These are phyloP conservation scores for Drosophila azteca DNA, from an alignment of 1,140 invertebrate genomes.

Conservation along the genomic window DNA sequence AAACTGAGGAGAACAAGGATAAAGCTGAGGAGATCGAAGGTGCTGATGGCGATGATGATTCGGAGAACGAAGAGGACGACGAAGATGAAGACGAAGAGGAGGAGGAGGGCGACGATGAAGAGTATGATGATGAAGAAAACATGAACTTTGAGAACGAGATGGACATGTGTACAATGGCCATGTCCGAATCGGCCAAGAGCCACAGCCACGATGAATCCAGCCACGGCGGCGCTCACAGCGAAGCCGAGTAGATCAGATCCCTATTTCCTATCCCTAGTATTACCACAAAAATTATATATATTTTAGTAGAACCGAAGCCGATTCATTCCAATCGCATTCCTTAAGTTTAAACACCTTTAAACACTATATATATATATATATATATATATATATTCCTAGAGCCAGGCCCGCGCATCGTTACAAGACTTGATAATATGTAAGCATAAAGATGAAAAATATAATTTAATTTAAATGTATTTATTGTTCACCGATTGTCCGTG, in stretches of 20 bases:
- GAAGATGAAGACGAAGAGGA: constrained; percentile 24
- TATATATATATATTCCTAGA: constrained; percentile 63
- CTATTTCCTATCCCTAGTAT: constrained; percentile 49
- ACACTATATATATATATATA: constrained; percentile 46
- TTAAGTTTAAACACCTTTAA: constrained; percentile 55
- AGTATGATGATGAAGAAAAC: constrained; percentile 23
- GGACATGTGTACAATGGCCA: constrained; percentile 33
- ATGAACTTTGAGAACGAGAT: constrained; percentile 31
- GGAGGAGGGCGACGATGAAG: constrained; percentile 2
- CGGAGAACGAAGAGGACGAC: constrained; percentile 14
- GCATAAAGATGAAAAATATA: constrained; percentile 49
- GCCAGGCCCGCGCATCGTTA: constrained; percentile 69
- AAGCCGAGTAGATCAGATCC: constrained; percentile 32
- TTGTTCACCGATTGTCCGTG: constrained; percentile 52
- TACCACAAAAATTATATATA: constrained; percentile 42
- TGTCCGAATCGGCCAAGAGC: constrained; percentile 28
- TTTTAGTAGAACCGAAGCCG: constrained; percentile 48
- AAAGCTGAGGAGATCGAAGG: neutral
- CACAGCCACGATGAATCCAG: constrained; percentile 41
- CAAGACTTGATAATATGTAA: constrained; percentile 79
- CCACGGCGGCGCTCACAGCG: constrained; percentile 2
- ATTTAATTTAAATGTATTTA: constrained; percentile 61
- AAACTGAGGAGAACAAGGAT: constrained; percentile 1
- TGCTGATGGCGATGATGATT: constrained; percentile 7
- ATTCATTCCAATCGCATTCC: constrained; percentile 72